Base-by-base conservation (phyloP, 2,797 vertebrate species). In the Brotula barbata region DNA sequence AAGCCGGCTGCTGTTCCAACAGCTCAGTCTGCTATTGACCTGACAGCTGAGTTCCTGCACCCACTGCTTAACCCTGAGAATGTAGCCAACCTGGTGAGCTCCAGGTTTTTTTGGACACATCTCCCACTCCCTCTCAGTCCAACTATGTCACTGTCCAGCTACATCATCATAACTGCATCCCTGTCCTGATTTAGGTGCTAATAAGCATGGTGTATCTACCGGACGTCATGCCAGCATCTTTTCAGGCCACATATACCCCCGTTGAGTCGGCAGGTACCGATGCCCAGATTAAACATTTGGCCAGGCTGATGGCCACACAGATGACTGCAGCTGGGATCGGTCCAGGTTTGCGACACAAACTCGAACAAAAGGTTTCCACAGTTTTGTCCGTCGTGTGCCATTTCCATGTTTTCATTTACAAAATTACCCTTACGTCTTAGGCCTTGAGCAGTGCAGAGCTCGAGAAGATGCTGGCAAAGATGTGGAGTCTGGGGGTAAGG, bases 191-290 rank as follows among this genome's bases (percentile, higher is more conserved):
- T 1, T 71, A 98, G 96, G 96, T 98, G 42, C 91, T 98, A 51
- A 97, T 98, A 90, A 98, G 95, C 88, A 98, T 98, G 96, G 96
- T 98, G 11, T 97, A 98, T 76, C 89, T 98, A 22, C 96, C 96
- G 0, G 96, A 98, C 15, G 78, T 86, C 79, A 98, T 98, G 96
- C 96, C 96, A 0, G 96, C 96, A 0, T 98, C 96, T 65, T 98
- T 98, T 87, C 96, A 98, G 87, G 92, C 96, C 57, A 98, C 96
- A 1, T 98, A 98, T 76, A 98, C 96, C 0, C 96, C 96, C 0
- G 96, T 98, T 40, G 96, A 98, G 78, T 98, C 96, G 0, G 96
- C 96, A 0, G 96, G 96, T 64, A 98, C 96, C 0, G 95, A 96
- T 1, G 94, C 94, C 1, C 96, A 98, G 71, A 98, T 98, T 64